phyloP scores from a whole-genome alignment of 2,113 vertebrate genomes.

The Chamaetylas fuelleborni region DNA sequence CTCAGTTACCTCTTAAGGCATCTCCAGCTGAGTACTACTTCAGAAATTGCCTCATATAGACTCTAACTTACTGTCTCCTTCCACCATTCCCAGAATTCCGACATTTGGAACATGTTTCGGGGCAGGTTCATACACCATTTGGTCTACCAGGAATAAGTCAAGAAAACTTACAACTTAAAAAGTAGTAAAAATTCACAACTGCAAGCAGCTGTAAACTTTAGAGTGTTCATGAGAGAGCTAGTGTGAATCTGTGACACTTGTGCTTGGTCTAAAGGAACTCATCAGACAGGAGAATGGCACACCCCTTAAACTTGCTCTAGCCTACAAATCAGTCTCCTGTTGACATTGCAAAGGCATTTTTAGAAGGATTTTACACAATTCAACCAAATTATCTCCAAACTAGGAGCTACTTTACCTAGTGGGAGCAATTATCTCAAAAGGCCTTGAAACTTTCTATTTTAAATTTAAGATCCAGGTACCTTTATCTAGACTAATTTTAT shows the following conservation, averaged over 20 bases:
- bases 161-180: background rate
- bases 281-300: background rate
- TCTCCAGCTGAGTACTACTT: background rate
- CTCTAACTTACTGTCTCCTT: background rate
- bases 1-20: background rate
- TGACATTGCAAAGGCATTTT: background rate
- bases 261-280: background rate
- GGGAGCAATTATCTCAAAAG: background rate
- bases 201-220: background rate
- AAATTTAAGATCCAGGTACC: background rate
- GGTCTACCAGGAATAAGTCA: background rate
- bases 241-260: background rate
- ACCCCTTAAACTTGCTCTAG: background rate
- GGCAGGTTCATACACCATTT: fast-evolving
- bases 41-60: background rate
- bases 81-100: background rate
- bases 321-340: background rate
- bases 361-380: background rate
- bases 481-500: background rate
- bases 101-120: background rate
- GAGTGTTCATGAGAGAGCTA: background rate
- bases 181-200: background rate
- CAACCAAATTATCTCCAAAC: background rate
- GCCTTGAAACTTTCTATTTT: background rate
- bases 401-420: background rate